A percentile compares a stretch with the other conserved stretches of the same genome.
Evolutionary conservation across 2,113 vertebrate genomes (phyloP).

Genomic region (Scopus umbretta): DNA sequence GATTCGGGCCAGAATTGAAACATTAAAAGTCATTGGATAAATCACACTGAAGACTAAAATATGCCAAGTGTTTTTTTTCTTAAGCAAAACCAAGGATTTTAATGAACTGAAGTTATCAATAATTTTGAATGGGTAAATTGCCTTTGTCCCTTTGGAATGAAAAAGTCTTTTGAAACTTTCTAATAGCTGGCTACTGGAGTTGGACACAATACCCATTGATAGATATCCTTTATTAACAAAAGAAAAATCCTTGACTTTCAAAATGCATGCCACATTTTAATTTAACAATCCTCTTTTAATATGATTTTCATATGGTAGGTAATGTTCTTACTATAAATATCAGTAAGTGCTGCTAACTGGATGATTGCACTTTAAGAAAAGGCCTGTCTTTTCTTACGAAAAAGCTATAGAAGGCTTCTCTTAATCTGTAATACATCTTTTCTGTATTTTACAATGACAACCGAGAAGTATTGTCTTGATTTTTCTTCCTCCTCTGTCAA

Average conservation of each 20-base stretch:
- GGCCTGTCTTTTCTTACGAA: neutral
- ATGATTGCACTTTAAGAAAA: neutral
- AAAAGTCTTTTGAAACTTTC: neutral
- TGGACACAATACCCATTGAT: neutral
- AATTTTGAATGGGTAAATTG: neutral
- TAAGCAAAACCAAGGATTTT: neutral
- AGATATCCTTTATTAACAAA: neutral
- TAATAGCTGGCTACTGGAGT: neutral
- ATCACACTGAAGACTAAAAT: neutral
- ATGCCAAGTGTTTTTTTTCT: neutral
- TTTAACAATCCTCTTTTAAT: neutral
- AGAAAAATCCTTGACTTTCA: neutral
- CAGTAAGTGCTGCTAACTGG: neutral
- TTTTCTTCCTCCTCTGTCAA: neutral
- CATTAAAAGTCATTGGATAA: neutral
- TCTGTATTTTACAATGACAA: neutral
- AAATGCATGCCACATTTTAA: neutral
- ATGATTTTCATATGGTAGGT: neutral
- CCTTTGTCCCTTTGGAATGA: neutral
- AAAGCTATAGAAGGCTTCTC: neutral
- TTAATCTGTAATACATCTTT: neutral
- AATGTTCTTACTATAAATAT: neutral
- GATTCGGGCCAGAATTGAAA: neutral
- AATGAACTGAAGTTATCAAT: neutral
- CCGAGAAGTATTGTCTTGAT: neutral